These are phyloP conservation scores for Achlya flavicornis DNA, from an alignment of 2,888 invertebrate species.

Conservation along the genomic window DNA sequence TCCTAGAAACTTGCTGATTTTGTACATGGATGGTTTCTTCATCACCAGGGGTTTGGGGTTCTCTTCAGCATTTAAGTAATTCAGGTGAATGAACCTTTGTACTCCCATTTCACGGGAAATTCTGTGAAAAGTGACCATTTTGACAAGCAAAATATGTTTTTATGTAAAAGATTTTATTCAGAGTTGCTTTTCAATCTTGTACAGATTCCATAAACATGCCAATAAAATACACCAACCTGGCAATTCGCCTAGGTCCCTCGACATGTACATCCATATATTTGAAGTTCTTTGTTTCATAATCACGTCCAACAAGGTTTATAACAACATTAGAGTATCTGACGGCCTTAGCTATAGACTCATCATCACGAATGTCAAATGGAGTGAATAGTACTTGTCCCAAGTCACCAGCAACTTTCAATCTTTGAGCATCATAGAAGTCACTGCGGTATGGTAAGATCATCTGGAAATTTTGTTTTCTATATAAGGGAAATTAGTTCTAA, in stretches of 20 bases:
- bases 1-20: conserved; percentile 91
- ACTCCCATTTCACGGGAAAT: conserved; percentile 90
- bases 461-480: conserved; percentile 75
- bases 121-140: conserved; percentile 48
- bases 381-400: conserved; percentile 97
- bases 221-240: conserved; percentile 78
- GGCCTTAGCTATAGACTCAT: conserved; percentile 91
- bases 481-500: neutral
- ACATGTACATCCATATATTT: conserved; percentile 94
- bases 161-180: neutral
- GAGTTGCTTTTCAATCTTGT: too few relatives aligned
- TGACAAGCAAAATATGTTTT: neutral
- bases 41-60: conserved; percentile 87
- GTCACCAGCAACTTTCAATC: conserved; percentile 94
- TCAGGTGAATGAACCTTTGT: conserved; percentile 95
- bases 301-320: conserved; percentile 95
- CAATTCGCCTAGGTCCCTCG: conserved; percentile 92
- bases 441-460: conserved; percentile 96
- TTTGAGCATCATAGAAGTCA: conserved; percentile 90
- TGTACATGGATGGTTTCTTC: conserved; percentile 89
- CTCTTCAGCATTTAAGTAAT: conserved; percentile 91
- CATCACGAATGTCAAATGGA: conserved; percentile 92
- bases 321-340: conserved; percentile 98
- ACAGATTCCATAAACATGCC: too few relatives aligned
- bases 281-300: conserved; percentile 96